Evolutionary conservation across 2,888 invertebrate genomes (phyloP).

Genomic region (Sturmia bella): DNA sequence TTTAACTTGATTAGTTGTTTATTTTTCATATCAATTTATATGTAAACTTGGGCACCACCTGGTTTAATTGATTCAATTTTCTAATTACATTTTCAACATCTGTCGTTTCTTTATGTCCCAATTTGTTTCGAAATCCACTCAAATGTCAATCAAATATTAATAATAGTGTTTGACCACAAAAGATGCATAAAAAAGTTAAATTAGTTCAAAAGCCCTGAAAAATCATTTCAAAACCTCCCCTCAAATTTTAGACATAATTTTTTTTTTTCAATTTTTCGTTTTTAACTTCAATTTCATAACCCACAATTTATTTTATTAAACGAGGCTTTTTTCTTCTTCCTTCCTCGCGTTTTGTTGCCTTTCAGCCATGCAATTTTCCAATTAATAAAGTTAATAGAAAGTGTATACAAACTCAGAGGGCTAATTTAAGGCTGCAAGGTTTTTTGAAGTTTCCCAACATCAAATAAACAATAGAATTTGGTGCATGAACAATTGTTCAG

Average conservation of each 20-base stretch:
- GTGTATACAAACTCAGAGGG: slow-evolving; percentile 38
- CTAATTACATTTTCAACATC: slow-evolving; percentile 68
- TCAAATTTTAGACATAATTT: slow-evolving; percentile 43
- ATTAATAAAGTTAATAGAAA: slow-evolving; percentile 60
- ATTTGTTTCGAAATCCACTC: not conserved
- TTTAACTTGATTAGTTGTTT: not conserved
- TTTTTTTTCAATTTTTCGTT: not conserved
- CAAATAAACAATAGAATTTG: slow-evolving; percentile 1
- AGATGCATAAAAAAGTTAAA: slow-evolving; percentile 29
- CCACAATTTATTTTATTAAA: slow-evolving; percentile 52
- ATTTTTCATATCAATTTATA: not conserved
- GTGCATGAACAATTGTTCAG: slow-evolving; percentile 43
- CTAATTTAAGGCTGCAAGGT: slow-evolving; percentile 14
- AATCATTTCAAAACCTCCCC: slow-evolving; percentile 36
- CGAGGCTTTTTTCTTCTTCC: slow-evolving; percentile 32
- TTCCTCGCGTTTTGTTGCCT: slow-evolving; percentile 15
- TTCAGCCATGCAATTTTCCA: slow-evolving; percentile 64
- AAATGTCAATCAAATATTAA: slow-evolving; percentile 65
- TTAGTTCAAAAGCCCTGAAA: slow-evolving; percentile 1
- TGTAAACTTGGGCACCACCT: slow-evolving; percentile 38
- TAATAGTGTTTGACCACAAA: slow-evolving; percentile 63
- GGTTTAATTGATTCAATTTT: slow-evolving; percentile 64
- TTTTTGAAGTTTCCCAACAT: not conserved
- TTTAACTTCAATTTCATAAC: slow-evolving; percentile 53
- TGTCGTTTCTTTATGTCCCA: slow-evolving; percentile 33